Evolutionary conservation across 2,888 invertebrate species (phyloP).

Genomic region (Ichneumoninae sp.): DNA sequence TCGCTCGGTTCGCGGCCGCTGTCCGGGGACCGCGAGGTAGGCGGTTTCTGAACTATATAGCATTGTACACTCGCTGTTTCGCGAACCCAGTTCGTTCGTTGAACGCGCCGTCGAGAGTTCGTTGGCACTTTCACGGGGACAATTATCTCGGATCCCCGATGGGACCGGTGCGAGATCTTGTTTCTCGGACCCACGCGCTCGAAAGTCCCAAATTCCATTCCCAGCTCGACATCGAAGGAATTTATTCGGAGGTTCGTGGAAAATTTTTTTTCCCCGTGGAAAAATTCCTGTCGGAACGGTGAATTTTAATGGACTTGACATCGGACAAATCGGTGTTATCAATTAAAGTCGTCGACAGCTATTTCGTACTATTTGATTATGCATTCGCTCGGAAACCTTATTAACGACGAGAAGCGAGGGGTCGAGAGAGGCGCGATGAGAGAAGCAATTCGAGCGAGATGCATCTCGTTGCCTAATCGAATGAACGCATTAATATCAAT

Average conservation of each 20-base stretch:
- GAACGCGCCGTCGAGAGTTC: conserved; percentile 73
- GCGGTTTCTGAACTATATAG: conserved; percentile 31
- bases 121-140: conserved; percentile 81
- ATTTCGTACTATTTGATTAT: conserved; percentile 36
- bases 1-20: conserved; percentile 52
- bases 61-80: conserved; percentile 38
- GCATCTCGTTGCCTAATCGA: conserved; percentile 59
- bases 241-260: not conserved
- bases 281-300: not conserved
- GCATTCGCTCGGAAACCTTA: conserved; percentile 41
- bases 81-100: conserved; percentile 22
- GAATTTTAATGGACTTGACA: not conserved
- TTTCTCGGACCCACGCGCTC: conserved; percentile 65
- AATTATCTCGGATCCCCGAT: conserved; percentile 71
- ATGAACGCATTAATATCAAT: conserved; percentile 64
- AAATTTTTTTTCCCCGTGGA: not conserved
- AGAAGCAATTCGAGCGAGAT: conserved; percentile 57
- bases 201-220: conserved; percentile 55
- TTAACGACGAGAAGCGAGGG: conserved; percentile 13
- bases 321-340: conserved; percentile 32
- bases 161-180: conserved; percentile 73
- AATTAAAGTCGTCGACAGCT: conserved; percentile 41
- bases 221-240: not conserved
- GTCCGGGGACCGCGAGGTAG: conserved; percentile 67
- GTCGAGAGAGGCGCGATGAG: not conserved